phyloP scores from a whole-genome alignment of 2,113 vertebrate species.

The Poeciliopsis occidentalis region DNA sequence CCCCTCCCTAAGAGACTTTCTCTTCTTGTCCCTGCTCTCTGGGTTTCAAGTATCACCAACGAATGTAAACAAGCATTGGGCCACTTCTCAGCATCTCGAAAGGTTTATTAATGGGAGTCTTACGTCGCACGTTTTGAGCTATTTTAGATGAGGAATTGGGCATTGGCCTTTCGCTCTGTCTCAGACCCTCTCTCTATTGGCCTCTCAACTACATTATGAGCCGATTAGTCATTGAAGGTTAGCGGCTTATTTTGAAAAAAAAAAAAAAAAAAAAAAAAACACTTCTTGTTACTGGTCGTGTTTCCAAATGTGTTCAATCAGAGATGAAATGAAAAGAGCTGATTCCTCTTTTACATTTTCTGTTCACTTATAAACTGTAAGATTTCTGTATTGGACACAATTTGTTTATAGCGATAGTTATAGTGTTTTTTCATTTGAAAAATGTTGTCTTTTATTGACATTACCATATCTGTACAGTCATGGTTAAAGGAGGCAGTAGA shows the following conservation, averaged over 20 bases:
- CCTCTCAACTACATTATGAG: constrained; percentile 64
- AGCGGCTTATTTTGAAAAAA: constrained; percentile 56
- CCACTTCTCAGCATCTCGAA: constrained; percentile 66
- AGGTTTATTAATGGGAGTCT: constrained; percentile 70
- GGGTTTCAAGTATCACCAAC: constrained; percentile 63
- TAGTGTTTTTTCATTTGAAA: neutral
- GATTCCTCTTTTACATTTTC: neutral
- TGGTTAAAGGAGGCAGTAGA: no score
- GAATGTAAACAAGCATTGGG: constrained; percentile 69
- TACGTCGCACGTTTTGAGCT: constrained; percentile 69
- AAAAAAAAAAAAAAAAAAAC: neutral
- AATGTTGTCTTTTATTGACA: neutral
- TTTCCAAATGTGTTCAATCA: constrained; percentile 32
- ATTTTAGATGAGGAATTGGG: constrained; percentile 67
- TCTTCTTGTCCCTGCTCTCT: constrained; percentile 33
- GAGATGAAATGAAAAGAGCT: constrained; percentile 10
- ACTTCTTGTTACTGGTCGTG: neutral
- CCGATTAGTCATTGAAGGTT: constrained; percentile 66
- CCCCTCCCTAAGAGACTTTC: constrained; percentile 67
- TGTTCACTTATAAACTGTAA: neutral
- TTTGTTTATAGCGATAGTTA: neutral
- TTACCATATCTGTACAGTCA: neutral
- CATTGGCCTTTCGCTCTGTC: constrained; percentile 49
- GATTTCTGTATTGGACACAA: neutral
- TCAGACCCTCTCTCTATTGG: constrained; percentile 40